Base-by-base conservation (phyloP, 2,797 vertebrate genomes). In the Tragopan temminckii region DNA sequence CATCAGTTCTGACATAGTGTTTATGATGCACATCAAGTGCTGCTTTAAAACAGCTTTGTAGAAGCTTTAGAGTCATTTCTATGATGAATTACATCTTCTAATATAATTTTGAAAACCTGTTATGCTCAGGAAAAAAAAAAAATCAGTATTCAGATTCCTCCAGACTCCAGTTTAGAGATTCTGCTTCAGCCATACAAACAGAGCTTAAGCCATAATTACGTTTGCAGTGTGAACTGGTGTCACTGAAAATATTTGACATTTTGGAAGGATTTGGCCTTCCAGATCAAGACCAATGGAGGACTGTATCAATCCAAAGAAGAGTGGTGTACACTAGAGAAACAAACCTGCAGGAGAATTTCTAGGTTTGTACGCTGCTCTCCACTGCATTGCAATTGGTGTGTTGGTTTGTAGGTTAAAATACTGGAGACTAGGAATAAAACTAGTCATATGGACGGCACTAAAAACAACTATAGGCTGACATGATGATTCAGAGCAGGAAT, bases 11-110 rank as follows among this genome's bases (percentile, higher is more conserved):
- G 71, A 68, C 8, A 9, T 8, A 19, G 27, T 27, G 31, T 59
- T 94, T 81, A 31, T 62, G 59, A 67, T 74, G 67, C 40, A 69
- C 76, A 76, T 88, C 46, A 79, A 85, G 57, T n/a, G 20, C 16
- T 71, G 57, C 27, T 92, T 84, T 72, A 70, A 84, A 96, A 67
- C 46, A 78, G 23, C 57, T 80, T 93, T 90, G 35, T 53, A 61
- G 80, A 64, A 86, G 42, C 68, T 58, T 21, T 48, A 45, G 77
- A 84, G 40, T 61, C 1, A 64, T 93, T 93, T 68, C 31, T 70
- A 31, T 84, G 55, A 71, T 42, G 53, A 88, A 45, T 36, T 67
- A 17, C 57, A 29, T 7, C 45, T 94, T 95, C 77, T 50, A 71
- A 63, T 71, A 14, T 64, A 29, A 29, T 88, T 93, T 80, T 85